Evolutionary conservation across 2,113 vertebrate species (phyloP), one percentile per base, ranked within the genome.

Genomic region (Elaphurus davidianus): DNA sequence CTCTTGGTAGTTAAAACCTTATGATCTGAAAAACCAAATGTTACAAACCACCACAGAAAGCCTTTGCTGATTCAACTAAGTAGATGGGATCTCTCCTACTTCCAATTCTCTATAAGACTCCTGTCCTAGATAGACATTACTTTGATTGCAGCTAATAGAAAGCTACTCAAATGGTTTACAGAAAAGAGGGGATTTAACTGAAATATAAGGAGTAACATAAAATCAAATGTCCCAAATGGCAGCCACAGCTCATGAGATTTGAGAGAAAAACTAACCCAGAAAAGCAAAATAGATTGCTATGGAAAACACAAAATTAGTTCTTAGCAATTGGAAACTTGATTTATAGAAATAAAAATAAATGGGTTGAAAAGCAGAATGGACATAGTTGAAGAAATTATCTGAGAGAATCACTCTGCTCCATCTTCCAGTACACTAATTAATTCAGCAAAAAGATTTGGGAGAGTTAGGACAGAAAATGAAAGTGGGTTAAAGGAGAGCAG

Each of bases 301-400:
- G 23, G 88, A 93, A 90, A 84, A 84, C 23, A 71, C 54, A 5
- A 88, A 85, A 96, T 84, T 10, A 67, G 60, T 71, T 93, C 13
- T 81, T 91, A 94, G 40, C 93, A 88, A 47, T 7, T 85, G 27
- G 64, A 97, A 94, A 88, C 33, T 85, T 82, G 30, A 94, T 81
- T 93, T 86, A 87, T 40, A 43, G 40, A 28, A 64, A 89, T 85
- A 74, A 79, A 60, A 89, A 62, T 86, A 93, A 87, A 82, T 60
- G 45, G 7, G 2, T 78, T 84, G 33, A 83, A 64, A 62, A 89
- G 9, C 33, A 92, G 25, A 64, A 64, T 86, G 9, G 14, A 74
- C 12, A 79, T 8, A 96, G 17, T 57, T 36, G 23, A 94, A 92
- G 67, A 79, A 74, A 82, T 79, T 85, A 71, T 62, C 81, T 45